Evolutionary conservation across 2,797 vertebrate genomes (phyloP), one percentile per base, ranked within the genome.

Genomic region (Fundulus diaphanus): DNA sequence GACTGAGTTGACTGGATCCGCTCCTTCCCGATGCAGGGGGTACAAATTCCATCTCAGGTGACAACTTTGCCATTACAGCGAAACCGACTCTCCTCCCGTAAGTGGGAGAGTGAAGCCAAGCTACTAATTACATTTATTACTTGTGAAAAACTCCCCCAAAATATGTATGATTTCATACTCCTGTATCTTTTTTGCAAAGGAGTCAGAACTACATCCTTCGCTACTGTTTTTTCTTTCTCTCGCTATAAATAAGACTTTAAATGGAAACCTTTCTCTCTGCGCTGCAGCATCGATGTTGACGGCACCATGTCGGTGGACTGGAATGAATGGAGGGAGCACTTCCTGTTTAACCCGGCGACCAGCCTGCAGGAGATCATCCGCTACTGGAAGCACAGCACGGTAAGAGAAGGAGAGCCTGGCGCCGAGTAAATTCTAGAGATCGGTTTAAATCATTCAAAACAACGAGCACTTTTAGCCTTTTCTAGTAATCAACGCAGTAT

Each of bases 301-400:
- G 97, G 97, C 48, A 98, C 97, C n/a, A 97, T 98, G 96, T 96
- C 96, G 15, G 91, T 99, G 77, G 97, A 98, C 87, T 98, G 97
- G 97, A 96, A 96, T 73, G 97, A 98, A 76, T 99, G 97, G 97
- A 95, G 96, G 70, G 95, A 97, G 68, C 97, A 99, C 79, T 99
- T 99, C 85, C 94, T 98, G 85, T 96, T 99, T 80, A 98, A 98
- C 80, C 95, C 97, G 1, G 96, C 95, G 72, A 94, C 96, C 79
- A 95, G 96, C 84, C 96, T 99, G 70, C 95, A 99, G 87, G 97
- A 97, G 88, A 98, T 98, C 61, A 87, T 98, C 83, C 94, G 95
- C 71, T 98, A 96, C 82, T 99, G 97, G 97, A 99, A 98, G 79
- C 97, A 98, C 92, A 96, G 94, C 67, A 97, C 96, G 86, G 97